These are phyloP conservation scores for Chromobotia macracanthus DNA, from an alignment of 2,797 vertebrate species.

Conservation along the genomic window DNA sequence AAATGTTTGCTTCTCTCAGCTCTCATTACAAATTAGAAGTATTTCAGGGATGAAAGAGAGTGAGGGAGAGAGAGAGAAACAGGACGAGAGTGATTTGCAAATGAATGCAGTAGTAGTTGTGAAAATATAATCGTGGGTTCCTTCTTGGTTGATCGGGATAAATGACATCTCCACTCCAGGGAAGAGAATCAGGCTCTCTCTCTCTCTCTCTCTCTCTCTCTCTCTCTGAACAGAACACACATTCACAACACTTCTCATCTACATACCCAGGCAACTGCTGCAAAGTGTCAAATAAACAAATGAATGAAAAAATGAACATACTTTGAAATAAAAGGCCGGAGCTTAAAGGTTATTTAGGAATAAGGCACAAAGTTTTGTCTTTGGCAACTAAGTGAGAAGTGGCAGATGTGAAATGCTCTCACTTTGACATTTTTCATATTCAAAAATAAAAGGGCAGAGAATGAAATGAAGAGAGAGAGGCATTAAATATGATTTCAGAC, in stretches of 20 bases:
- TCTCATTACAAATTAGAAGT: conserved; percentile 90
- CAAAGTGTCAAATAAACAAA: conserved; percentile 68
- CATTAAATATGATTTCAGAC: conserved; percentile 86
- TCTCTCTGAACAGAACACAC: conserved; percentile 93
- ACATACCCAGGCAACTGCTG: conserved; percentile 92
- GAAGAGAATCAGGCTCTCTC: conserved; percentile 80
- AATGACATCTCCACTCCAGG: conserved; percentile 83
- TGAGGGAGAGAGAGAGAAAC: conserved; percentile 66
- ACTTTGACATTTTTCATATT: conserved; percentile 27
- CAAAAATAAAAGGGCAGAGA: not conserved
- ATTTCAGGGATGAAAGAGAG: conserved; percentile 88
- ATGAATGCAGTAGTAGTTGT: conserved; percentile 93
- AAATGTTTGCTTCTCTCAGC: conserved; percentile 88
- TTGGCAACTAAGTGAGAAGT: not conserved
- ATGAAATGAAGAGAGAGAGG: conserved; percentile 72
- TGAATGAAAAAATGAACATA: conserved; percentile 58
- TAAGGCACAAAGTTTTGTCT: not conserved
- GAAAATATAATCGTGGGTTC: conserved; percentile 93
- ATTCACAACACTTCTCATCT: conserved; percentile 92
- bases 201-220: conserved; percentile 81
- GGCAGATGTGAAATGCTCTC: not conserved
- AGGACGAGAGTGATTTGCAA: conserved; percentile 87
- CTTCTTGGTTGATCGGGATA: conserved; percentile 85
- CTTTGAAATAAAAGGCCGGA: conserved; percentile 18
- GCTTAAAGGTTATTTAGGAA: conserved; percentile 31